phyloP scores from a whole-genome alignment of 1,140 invertebrate genomes.

The Galendromus occidentalis region DNA sequence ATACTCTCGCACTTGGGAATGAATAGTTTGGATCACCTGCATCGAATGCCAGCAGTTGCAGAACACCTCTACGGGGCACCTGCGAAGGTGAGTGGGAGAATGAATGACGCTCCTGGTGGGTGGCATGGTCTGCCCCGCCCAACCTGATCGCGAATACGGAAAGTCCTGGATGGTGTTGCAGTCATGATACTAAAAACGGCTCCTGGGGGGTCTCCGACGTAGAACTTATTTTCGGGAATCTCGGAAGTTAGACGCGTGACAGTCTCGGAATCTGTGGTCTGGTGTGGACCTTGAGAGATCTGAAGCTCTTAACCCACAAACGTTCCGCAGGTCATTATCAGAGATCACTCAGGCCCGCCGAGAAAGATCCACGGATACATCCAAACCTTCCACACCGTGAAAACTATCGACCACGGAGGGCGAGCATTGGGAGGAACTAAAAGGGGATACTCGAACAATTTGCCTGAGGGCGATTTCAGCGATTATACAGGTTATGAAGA shows the following conservation, averaged over 20 bases:
- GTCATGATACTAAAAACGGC: too few species aligned
- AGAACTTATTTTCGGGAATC: too few species aligned
- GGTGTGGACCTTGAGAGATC: too few species aligned
- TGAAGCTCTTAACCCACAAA: too few species aligned
- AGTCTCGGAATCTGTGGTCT: too few species aligned
- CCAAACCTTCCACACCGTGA: neutral
- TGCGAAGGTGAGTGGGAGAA: neutral
- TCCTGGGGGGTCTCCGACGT: too few species aligned
- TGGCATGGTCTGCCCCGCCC: too few species aligned
- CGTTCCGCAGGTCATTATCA: neutral
- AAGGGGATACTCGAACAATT: neutral
- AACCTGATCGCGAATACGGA: too few species aligned
- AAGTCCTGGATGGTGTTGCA: too few species aligned
- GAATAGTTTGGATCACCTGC: neutral
- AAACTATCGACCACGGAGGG: neutral
- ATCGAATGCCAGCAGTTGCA: neutral
- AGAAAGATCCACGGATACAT: slow-evolving; percentile 5
- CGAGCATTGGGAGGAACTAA: neutral
- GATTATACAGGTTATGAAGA: neutral
- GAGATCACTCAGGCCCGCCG: neutral
- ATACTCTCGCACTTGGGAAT: neutral
- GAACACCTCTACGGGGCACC: neutral
- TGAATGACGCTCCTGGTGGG: too few species aligned
- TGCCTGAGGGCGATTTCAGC: neutral
- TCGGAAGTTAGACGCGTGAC: too few species aligned